phyloP scores from a whole-genome alignment of 2,113 vertebrate species.

The Pholis gunnellus region DNA sequence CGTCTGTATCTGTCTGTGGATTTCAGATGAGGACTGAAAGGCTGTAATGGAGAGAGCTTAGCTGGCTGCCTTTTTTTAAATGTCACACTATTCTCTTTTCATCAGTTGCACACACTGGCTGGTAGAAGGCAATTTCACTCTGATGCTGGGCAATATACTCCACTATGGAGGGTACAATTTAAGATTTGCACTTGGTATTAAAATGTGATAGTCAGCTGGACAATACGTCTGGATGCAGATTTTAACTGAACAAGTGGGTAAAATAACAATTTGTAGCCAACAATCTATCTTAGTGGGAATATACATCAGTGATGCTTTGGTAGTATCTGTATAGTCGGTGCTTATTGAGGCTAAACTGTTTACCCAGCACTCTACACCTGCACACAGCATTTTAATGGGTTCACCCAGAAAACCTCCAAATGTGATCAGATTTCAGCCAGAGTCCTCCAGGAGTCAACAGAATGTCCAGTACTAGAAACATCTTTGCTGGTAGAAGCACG shows the following conservation, averaged over 20 bases:
- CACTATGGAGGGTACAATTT: background rate
- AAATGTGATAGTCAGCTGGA: background rate
- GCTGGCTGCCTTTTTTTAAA: conserved; percentile 35
- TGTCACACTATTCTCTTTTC: conserved; percentile 49
- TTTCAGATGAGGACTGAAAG: conserved; percentile 36
- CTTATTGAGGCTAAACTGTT: background rate
- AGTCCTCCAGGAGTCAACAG: background rate
- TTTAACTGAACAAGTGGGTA: background rate
- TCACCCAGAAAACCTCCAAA: background rate
- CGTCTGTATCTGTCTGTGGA: background rate
- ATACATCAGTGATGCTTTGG: background rate
- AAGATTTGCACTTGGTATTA: background rate
- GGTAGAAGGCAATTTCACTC: conserved; percentile 9
- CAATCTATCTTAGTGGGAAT: background rate
- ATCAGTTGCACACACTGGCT: conserved; percentile 31
- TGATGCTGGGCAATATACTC: conserved; percentile 25
- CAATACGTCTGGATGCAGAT: background rate
- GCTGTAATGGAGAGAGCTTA: conserved; percentile 46
- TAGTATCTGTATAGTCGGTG: background rate
- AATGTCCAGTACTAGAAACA: background rate
- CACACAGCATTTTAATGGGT: background rate
- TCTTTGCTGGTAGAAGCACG: background rate
- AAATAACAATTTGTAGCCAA: background rate
- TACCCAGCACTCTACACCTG: background rate
- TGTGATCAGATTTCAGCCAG: background rate